phyloP scores from a whole-genome alignment of 2,888 invertebrate genomes.

The Rotaria macrura region DNA sequence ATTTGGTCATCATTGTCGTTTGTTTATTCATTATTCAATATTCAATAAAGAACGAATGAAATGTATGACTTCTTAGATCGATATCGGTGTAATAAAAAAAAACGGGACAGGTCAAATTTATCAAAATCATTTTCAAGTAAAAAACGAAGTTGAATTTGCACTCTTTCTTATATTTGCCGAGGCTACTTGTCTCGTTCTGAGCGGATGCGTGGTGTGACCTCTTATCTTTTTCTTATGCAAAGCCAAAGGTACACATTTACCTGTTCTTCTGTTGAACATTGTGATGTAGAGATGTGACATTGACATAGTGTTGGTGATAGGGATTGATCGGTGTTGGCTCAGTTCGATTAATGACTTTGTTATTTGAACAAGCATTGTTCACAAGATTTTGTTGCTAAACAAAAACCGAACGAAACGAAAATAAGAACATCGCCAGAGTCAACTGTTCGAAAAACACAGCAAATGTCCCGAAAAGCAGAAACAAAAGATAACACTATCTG shows the following conservation, averaged over 20 bases:
- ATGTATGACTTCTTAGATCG: neutral
- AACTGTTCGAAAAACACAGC: neutral
- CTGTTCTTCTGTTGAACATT: neutral
- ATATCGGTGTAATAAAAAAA: neutral
- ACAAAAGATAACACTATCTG: neutral
- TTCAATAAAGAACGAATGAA: neutral
- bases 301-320: neutral
- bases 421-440: neutral
- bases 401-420: neutral
- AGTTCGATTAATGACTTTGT: neutral
- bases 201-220: neutral
- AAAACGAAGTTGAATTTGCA: neutral
- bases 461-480: neutral
- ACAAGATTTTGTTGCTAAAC: neutral
- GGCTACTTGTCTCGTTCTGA: neutral
- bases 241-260: neutral
- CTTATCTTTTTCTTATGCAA: neutral
- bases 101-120: neutral
- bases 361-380: neutral
- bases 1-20: neutral
- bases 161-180: neutral
- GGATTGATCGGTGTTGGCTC: neutral
- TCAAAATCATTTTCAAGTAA: neutral
- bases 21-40: neutral
- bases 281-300: neutral